Evolutionary conservation across 2,888 invertebrate genomes (phyloP).

Genomic region (Miltochrista miniata): DNA sequence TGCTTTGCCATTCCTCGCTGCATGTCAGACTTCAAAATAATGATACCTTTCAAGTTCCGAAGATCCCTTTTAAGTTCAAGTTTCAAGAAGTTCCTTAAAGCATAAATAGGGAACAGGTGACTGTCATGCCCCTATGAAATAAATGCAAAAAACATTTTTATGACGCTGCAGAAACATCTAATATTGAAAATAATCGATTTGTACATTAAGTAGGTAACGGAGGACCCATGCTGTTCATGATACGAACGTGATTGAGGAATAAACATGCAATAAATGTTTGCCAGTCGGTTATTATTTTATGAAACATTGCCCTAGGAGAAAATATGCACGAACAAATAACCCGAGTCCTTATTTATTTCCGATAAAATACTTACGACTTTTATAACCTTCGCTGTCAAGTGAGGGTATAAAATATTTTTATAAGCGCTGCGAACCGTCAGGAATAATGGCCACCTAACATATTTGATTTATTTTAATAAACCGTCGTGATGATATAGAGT

Average conservation of each 20-base stretch:
- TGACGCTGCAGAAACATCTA: no score
- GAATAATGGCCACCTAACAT: conserved; percentile 16
- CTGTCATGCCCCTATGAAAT: no score
- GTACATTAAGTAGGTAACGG: no score
- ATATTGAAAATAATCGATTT: no score
- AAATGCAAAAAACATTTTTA: no score
- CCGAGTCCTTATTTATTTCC: not conserved
- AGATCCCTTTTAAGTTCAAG: no score
- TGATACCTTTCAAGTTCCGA: no score
- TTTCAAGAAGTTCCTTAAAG: no score
- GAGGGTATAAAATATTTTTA: conserved; percentile 9
- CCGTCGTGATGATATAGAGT: conserved; percentile 36
- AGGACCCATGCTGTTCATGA: no score
- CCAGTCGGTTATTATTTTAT: not conserved
- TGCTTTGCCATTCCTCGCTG: no score
- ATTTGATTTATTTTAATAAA: conserved; percentile 40
- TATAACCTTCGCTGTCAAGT: conserved; percentile 7
- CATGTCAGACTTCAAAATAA: no score
- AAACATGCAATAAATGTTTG: not conserved
- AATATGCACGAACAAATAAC: conserved; percentile 5
- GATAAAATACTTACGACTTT: conserved; percentile 12
- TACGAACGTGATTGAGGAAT: not conserved
- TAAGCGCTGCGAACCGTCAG: conserved; percentile 5
- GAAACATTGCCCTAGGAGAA: not conserved
- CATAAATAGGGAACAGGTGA: no score